Evolutionary conservation across 2,113 vertebrate genomes (phyloP), one percentile per base, ranked within the genome.

Genomic region (Arothron firmamentum): DNA sequence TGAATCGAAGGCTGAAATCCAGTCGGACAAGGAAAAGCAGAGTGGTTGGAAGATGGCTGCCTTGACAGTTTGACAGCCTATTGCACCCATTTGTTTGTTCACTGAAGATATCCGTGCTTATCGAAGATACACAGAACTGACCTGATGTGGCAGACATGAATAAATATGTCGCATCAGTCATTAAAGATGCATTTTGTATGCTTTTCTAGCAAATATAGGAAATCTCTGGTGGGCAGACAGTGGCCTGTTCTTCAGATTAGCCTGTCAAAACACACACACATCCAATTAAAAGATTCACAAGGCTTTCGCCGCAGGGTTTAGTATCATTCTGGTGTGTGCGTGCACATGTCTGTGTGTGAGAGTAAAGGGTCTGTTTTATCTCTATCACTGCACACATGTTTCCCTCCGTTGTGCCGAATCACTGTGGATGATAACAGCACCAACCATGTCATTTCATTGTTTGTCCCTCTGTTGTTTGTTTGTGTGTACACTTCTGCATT

Each of bases 271-370:
- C 72, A 81, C 56, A 80, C 72, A 81, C 56, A 68, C 79, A 70
- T 79, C 83, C 69, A 80, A 84, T 85, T 85, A 85, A 84, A 78
- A 81, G 67, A 82, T 64, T 78, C 72, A 71, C 56, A 59, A 66
- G 59, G 81, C 63, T 59, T 72, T 66, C 18, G 76, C 76, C 77
- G 65, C 47, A 16, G 72, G 77, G 65, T 60, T 75, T 65, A 81
- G 69, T 75, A 25, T 31, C 3, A 1, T 41, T 77, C 50, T 52
- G 66, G 11, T 19, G 13, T 52, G 54, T 59, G 52, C 43, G 64
- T 61, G 28, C 28, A 8, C 28, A 5, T 31, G 28, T 8, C 34
- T 12, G 45, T 52, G 52, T 42, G 38, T 59, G 41, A 21, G 47
- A 68, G 66, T 57, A 54, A 47, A 64, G 68, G 55, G 59, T 48